A percentile compares a stretch with the other conserved stretches of the same genome.
These are phyloP conservation scores for Pseudochaenichthys georgianus DNA, from an alignment of 2,797 vertebrate genomes.

Conservation along the genomic window DNA sequence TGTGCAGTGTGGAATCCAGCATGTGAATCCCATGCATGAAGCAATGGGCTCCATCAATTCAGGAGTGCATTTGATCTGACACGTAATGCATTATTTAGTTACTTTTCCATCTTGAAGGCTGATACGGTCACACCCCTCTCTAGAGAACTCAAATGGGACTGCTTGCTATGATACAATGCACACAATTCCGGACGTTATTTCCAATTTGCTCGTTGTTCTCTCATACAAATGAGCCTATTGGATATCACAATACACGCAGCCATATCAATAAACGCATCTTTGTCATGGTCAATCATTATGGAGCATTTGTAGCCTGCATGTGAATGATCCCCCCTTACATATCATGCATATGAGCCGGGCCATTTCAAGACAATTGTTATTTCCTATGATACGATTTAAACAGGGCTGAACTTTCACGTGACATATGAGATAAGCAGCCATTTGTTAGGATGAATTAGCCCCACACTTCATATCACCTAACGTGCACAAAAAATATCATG, in stretches of 20 bases:
- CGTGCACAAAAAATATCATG: conserved; percentile 41
- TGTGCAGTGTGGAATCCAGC: conserved; percentile 53
- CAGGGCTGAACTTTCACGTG: conserved; percentile 76
- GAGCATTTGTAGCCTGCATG: conserved; percentile 19
- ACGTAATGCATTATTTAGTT: conserved; percentile 80
- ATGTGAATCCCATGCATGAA: conserved; percentile 56
- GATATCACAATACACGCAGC: conserved; percentile 38
- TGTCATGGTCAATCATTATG: conserved; percentile 36
- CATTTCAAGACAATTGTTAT: conserved; percentile 35
- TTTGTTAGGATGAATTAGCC: conserved; percentile 68
- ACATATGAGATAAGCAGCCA: conserved; percentile 71
- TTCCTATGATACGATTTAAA: conserved; percentile 40
- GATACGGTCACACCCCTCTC: conserved; percentile 83
- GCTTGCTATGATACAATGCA: conserved; percentile 67
- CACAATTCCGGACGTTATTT: conserved; percentile 46
- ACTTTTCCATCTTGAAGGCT: conserved; percentile 75
- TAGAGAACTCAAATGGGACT: conserved; percentile 77
- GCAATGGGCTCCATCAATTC: conserved; percentile 55
- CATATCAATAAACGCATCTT: conserved; percentile 34
- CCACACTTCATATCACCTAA: conserved; percentile 56
- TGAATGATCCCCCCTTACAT: conserved; percentile 39
- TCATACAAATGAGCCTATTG: conserved; percentile 34
- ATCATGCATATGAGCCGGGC: conserved; percentile 30
- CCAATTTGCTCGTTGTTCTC: conserved; percentile 42
- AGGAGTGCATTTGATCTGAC: conserved; percentile 75